Conservation (phyloP, 2,888 invertebrate species). For the Drosophila anceps region DNA sequence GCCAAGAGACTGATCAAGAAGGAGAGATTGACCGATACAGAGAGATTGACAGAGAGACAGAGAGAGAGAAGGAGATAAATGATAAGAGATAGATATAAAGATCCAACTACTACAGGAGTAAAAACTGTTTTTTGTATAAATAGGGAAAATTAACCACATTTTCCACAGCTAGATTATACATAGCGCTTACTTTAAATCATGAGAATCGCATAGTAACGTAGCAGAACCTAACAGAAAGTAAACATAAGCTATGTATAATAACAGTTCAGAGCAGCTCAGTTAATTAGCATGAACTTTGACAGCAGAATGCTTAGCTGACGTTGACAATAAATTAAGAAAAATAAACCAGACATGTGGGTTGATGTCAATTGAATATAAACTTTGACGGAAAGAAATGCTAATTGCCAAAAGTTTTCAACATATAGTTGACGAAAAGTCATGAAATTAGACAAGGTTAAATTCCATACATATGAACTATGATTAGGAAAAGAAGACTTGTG, state of each 20-base stretch:
- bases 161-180: too few species aligned
- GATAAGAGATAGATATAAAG: too few species aligned
- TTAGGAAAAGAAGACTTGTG: neutral
- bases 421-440: neutral
- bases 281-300: conserved; percentile 3
- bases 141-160: too few species aligned
- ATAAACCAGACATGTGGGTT: neutral
- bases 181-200: neutral
- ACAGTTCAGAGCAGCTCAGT: neutral
- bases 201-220: neutral
- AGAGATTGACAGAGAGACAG: too few species aligned
- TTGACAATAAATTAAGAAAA: neutral
- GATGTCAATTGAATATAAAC: neutral
- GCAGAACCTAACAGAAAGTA: too few species aligned
- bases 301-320: neutral
- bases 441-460: neutral
- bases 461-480: neutral
- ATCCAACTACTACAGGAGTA: too few species aligned
- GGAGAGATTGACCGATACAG: neutral
- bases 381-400: neutral
- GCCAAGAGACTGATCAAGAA: neutral
- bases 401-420: neutral
- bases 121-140: too few species aligned
- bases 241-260: neutral
- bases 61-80: too few species aligned